These are phyloP conservation scores for Vanessa cardui DNA, from an alignment of 2,888 invertebrate species.

Conservation along the genomic window DNA sequence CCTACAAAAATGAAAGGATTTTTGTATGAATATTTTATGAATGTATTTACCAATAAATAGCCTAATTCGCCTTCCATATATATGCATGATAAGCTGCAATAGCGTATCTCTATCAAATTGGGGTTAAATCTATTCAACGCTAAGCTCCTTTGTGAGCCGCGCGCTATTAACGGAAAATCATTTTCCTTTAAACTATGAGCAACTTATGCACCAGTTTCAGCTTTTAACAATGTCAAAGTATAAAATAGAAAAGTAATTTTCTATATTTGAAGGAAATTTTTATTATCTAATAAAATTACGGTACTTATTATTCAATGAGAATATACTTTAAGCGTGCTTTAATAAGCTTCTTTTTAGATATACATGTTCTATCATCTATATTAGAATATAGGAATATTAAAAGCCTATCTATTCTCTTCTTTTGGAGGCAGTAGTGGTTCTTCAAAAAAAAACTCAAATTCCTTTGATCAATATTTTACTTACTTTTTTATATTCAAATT, in stretches of 20 bases:
- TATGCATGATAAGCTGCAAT: constrained; percentile 31
- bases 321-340: too few species aligned
- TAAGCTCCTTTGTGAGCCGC: constrained; percentile 59
- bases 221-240: constrained; percentile 22
- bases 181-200: constrained; percentile 50
- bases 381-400: too few species aligned
- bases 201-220: constrained; percentile 25
- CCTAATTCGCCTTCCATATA: constrained; percentile 26
- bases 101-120: constrained; percentile 45
- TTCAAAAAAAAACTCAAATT: too few species aligned
- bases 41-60: background rate
- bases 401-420: too few species aligned
- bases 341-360: too few species aligned
- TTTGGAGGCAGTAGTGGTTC: too few species aligned
- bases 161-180: constrained; percentile 60
- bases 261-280: background rate
- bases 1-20: background rate
- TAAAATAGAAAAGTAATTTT: constrained; percentile 16
- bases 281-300: too few species aligned
- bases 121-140: constrained; percentile 54
- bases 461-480: too few species aligned
- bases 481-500: too few species aligned
- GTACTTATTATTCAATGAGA: too few species aligned
- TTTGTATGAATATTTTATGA: background rate
- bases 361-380: too few species aligned